These are phyloP conservation scores for Halocaridina rubra DNA, from an alignment of 2,888 invertebrate genomes.

Conservation along the genomic window DNA sequence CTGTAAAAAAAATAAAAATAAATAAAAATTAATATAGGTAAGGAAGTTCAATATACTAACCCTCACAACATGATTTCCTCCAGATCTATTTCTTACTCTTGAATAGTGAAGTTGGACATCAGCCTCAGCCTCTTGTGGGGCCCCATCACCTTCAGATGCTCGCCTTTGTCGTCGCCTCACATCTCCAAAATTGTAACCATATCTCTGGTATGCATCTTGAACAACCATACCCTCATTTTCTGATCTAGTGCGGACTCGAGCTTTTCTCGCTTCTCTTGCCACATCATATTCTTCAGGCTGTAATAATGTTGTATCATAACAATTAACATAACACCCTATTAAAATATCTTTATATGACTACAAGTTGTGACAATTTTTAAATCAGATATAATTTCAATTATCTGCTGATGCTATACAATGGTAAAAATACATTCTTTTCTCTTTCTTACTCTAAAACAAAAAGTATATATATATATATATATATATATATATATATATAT, in stretches of 20 bases:
- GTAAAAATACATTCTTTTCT: too few species aligned
- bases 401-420: too few species aligned
- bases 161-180: constrained; percentile 39
- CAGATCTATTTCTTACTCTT: constrained; percentile 36
- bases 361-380: too few species aligned
- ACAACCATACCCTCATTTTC: constrained; percentile 38
- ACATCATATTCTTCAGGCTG: constrained; percentile 60
- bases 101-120: neutral
- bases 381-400: too few species aligned
- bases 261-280: constrained; percentile 57
- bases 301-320: too few species aligned
- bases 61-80: constrained; percentile 21
- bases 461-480: too few species aligned
- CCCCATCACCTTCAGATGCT: constrained; percentile 58
- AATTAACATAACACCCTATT: too few species aligned
- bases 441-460: too few species aligned
- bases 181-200: constrained; percentile 1
- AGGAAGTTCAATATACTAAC: neutral
- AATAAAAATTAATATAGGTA: neutral
- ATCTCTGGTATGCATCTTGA: constrained; percentile 6
- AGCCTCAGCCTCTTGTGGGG: neutral
- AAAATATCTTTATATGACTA: too few species aligned
- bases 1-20: neutral
- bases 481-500: too few species aligned
- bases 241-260: constrained; percentile 49